Evolutionary conservation across 1,140 invertebrate genomes (phyloP), one percentile per base, ranked within the genome.

Genomic region (Hypothenemus hampei): DNA sequence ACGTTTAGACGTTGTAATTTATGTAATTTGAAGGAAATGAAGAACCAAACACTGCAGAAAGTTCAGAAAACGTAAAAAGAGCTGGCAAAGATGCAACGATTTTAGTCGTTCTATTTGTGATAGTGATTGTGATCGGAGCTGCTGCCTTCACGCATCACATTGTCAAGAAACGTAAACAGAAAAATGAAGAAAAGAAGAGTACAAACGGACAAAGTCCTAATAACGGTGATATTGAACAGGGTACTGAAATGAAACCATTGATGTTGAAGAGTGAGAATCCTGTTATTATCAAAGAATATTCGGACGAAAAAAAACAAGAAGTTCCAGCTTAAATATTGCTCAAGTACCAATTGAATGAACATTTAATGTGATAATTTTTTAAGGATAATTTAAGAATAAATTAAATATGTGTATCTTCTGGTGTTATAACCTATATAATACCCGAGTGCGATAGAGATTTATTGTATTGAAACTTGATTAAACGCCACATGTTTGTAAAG

Each of bases 81-180:
- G 41, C 49, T 35, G 35, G 45, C 44, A 62, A 52, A 58, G 48
- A 65, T 16, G 62, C 56, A 6, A 59, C 67, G 5, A 46, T 69
- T 4, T 29, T 70, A 0, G 23, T 71, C 1, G 72, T 72, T 11
- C 67, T 79, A 3, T 69, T 79, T 3, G 70, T 77, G 10, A 72
- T 72, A 3, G 73, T 72, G 15, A 70, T 78, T 62, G 64, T 76
- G 15, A 62, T 74, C 16, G 71, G 73, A 11, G 67, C 74, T 4
- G 73, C 71, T 10, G 73, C 69, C 13, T 72, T 76, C 35, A 69
- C 67, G 31, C 75, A 79, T 48, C 78, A 80, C 36, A 63, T 58
- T 33, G 61, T 64, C 26, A 69, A 65, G 35, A 65, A 61, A 36
- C 60, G 56, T 21, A 60, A 61, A 43, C 41, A 56, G 23, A 44